Base-by-base conservation (phyloP, 2,797 vertebrate genomes). In the Todus mexicanus region DNA sequence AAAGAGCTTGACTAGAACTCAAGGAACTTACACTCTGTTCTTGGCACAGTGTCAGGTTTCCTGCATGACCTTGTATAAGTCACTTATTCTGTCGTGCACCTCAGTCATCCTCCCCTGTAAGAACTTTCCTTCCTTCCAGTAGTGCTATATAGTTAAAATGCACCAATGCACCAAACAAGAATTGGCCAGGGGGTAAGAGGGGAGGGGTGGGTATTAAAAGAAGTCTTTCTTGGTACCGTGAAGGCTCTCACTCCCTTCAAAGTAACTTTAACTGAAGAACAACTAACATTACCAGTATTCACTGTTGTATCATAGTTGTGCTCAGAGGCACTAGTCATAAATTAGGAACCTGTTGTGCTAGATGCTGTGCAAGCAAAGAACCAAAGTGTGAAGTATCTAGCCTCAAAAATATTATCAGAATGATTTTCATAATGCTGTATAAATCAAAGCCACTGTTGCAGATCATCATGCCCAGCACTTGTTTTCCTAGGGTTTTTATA, bases 51-150 rank as follows among this genome's bases (percentile, higher is more conserved):
- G 2, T 94, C 94, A 95, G 53, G 31, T 94, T 96, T 96, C 85
- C 87, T 93, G 83, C 48, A 9, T 96, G 95, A 96, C 95, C 93
- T 94, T 96, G 94, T 81, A 84, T 96, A 96, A 96, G 96, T 96
- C 91, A 95, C 95, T 95, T 93, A 95, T 92, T 96, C 89, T 91
- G 83, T 43, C 3, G 9, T 86, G 76, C 1, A 5, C 51, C 51
- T 87, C 75, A 75, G 51, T 61, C 22, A 7, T 92, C 91, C 60
- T 90, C 56, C 82, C 66, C 79, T 85, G 19, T 31, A 70, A 94
- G 73, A 94, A 93, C n/a, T 81, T 92, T 90, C 63, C 56, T 94
- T 95, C 76, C 68, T 93, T 92, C 76, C 48, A 92, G 59, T 38
- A 38, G 63, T 53, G 60, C 37, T 57, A 9, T 45, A 29, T 12